Evolutionary conservation across 1,140 invertebrate genomes (phyloP), one percentile per base, ranked within the genome.

Genomic region (Sarcophaga bullata): DNA sequence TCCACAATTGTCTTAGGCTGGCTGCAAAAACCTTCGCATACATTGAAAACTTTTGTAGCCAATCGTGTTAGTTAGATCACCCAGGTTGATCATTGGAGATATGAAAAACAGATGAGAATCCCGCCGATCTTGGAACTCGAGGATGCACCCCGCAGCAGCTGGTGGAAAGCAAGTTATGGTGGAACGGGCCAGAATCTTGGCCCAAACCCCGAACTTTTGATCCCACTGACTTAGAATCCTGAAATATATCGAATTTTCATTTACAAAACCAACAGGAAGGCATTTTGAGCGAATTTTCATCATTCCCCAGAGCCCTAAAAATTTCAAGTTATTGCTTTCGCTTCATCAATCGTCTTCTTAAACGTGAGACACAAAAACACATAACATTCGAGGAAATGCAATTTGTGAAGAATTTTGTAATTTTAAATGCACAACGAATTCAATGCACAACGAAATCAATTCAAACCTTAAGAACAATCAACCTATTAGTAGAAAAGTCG

Each of bases 41-140:
- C 19, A 6, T 47, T 37, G 9, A 73, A 73, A 73, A 73, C 73
- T 13, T 73, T 73, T 15, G 73, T 73, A 8, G 19, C 37, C 3
- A 73, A 73, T 47, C 9, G 46, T 13, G 8, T 73, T 47, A 46
- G 9, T 3, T 11, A 73, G 9, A 73, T 73, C 47, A 10, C 25
- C 4, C 25, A 37, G 25, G 1, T 37, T 76, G 6, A 25, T 13
- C 6, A 76, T 48, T 82, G 81, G 81, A 11, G 46, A 13, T 17
- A 75, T 46, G 50, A 17, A 46, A 54, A 0, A 50, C 85, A 8
- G 73, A 82, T 7, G 83, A 86, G 7, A 89, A 90, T 81, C 87
- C n/a, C n/a, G n/a, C n/a, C n/a, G n/a, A n/a, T n/a, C n/a, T n/a
- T n/a, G n/a, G n/a, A n/a, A n/a, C n/a, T n/a, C n/a, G n/a, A n/a